Conservation (phyloP, 2,113 vertebrate genomes). For the Neolamprologus falcicula region DNA sequence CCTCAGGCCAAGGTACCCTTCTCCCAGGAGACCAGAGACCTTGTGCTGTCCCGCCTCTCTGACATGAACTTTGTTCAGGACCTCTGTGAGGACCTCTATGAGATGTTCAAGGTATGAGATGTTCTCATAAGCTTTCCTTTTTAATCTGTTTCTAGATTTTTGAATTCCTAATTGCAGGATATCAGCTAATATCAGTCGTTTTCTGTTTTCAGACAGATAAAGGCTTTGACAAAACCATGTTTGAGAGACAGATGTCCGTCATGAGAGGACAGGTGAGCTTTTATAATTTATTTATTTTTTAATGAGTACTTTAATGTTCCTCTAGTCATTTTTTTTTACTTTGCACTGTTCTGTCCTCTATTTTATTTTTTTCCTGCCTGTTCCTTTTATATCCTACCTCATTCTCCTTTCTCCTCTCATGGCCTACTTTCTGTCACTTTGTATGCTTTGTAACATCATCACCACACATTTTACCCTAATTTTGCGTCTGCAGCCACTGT, state of each 20-base stretch:
- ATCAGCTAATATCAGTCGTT: neutral
- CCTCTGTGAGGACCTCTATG: slow-evolving; percentile 95
- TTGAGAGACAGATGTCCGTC: slow-evolving; percentile 97
- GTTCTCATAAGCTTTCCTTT: neutral
- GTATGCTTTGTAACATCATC: neutral
- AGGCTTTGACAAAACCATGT: slow-evolving; percentile 91
- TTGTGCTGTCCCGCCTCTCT: slow-evolving; percentile 86
- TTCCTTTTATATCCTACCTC: neutral
- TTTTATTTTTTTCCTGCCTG: neutral
- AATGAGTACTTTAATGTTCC: neutral
- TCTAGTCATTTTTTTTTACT: neutral
- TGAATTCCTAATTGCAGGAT: accelerated
- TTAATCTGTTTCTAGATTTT: neutral
- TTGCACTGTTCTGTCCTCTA: neutral
- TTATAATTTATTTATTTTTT: accelerated
- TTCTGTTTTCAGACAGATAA: slow-evolving; percentile 77
- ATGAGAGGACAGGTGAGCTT: slow-evolving; percentile 95
- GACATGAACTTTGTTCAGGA: slow-evolving; percentile 99
- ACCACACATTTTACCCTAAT: neutral
- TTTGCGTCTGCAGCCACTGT: neutral
- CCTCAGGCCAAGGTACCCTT: slow-evolving; percentile 93
- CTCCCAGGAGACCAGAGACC: slow-evolving; percentile 88
- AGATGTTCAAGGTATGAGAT: slow-evolving; percentile 86
- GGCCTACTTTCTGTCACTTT: neutral
- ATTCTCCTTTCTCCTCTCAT: neutral